Evolutionary conservation across 2,113 vertebrate genomes (phyloP).

Genomic region (Seriola aureovittata): DNA sequence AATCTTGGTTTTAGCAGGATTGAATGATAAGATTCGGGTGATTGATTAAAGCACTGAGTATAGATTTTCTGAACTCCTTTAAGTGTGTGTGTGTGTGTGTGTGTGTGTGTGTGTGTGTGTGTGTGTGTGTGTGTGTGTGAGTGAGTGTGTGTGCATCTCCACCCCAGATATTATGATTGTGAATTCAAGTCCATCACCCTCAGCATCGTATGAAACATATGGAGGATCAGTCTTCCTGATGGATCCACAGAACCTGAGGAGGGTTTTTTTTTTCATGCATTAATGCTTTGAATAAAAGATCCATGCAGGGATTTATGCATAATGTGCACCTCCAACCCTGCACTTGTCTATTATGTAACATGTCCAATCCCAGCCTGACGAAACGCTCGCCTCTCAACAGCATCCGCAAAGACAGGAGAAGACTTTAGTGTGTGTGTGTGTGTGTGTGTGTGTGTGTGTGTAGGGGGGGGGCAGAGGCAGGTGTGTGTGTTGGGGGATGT

Average conservation of each 20-base stretch:
- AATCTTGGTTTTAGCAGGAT: conserved; percentile 32
- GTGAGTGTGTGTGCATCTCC: neutral
- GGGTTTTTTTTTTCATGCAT: conserved; percentile 34
- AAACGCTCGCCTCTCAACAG: conserved; percentile 25
- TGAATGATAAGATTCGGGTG: conserved; percentile 44
- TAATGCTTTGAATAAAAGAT: conserved; percentile 72
- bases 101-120: neutral
- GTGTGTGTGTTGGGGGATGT: conserved; percentile 30
- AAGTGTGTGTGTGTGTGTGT: neutral
- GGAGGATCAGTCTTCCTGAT: conserved; percentile 54
- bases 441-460: too few relatives aligned
- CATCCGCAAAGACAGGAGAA: conserved; percentile 41
- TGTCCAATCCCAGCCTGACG: conserved; percentile 23
- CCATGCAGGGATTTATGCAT: conserved; percentile 43
- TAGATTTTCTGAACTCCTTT: conserved; percentile 2
- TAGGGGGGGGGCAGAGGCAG: neutral
- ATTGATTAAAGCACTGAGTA: conserved; percentile 16
- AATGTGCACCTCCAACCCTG: conserved; percentile 44
- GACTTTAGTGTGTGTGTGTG: conserved; percentile 15
- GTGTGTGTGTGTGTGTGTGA: too few relatives aligned
- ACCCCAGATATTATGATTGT: conserved; percentile 8
- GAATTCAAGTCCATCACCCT: conserved; percentile 44
- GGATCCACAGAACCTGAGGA: conserved; percentile 40
- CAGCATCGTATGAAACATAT: conserved; percentile 24
- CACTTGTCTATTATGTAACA: conserved; percentile 72